These are phyloP conservation scores for Graptemys geographica DNA, from an alignment of 2,797 vertebrate species.

Conservation along the genomic window DNA sequence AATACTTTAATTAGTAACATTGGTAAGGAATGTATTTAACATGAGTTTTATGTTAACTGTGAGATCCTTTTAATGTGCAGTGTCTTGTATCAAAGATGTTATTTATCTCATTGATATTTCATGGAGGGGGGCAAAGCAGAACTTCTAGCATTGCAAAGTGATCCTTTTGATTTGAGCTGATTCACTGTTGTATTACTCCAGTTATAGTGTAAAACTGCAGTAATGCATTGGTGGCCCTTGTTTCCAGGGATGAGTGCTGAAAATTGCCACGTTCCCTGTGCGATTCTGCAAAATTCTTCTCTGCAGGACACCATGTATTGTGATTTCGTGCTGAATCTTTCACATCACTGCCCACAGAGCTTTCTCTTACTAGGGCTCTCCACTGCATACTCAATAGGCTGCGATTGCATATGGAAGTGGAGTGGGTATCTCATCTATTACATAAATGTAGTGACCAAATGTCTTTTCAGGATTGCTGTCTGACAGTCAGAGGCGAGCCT, in stretches of 20 bases:
- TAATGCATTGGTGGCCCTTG: not conserved
- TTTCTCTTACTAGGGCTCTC: slow-evolving; percentile 33
- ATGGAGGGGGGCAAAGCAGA: slow-evolving; percentile 45
- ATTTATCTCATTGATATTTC: slow-evolving; percentile 54
- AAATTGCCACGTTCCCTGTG: not conserved
- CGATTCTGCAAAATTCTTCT: not conserved
- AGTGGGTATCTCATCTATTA: slow-evolving; percentile 25
- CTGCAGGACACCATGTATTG: rapidly evolving
- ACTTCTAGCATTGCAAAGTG: slow-evolving; percentile 46
- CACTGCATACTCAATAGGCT: slow-evolving; percentile 16
- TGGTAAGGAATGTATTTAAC: not conserved
- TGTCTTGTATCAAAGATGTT: slow-evolving; percentile 15
- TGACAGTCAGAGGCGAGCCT: slow-evolving; percentile 13
- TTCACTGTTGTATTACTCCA: not conserved
- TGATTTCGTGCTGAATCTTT: not conserved
- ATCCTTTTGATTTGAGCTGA: slow-evolving; percentile 41
- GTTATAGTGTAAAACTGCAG: slow-evolving; percentile 39
- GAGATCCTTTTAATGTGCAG: not conserved
- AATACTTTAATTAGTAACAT: not conserved
- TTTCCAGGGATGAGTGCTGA: not conserved
- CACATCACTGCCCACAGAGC: not conserved
- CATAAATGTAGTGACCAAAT: slow-evolving; percentile 43
- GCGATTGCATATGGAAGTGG: slow-evolving; percentile 30
- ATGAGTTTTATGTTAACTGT: slow-evolving; percentile 7
- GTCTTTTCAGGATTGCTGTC: slow-evolving; percentile 40